These are phyloP conservation scores for Epicampocera succincta DNA, from an alignment of 2,888 invertebrate genomes.

Conservation along the genomic window DNA sequence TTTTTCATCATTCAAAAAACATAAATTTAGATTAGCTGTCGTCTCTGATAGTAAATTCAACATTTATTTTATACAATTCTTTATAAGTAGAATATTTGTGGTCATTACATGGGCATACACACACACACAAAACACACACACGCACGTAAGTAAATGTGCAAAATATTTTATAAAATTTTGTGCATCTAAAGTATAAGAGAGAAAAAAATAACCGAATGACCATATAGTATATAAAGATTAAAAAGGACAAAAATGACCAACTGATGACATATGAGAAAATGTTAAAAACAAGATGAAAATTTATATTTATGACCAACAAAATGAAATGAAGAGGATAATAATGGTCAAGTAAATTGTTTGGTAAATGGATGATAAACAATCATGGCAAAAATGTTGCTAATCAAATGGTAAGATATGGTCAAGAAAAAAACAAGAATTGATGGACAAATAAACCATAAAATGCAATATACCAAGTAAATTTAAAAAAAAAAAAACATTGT, in stretches of 20 bases:
- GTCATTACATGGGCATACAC: slow-evolving; percentile 23
- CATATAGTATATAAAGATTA: slow-evolving; percentile 12
- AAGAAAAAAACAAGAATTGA: slow-evolving; percentile 8
- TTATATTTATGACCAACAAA: slow-evolving; percentile 69
- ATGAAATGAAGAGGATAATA: slow-evolving; percentile 62
- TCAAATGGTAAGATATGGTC: slow-evolving; percentile 25
- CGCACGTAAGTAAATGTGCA: slow-evolving; percentile 22
- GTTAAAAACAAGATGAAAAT: slow-evolving; percentile 70
- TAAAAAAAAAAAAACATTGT: too few species aligned
- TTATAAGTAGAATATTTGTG: slow-evolving; percentile 48
- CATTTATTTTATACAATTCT: slow-evolving; percentile 61
- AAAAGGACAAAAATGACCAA: slow-evolving; percentile 67
- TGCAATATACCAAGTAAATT: slow-evolving; percentile 2
- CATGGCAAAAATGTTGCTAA: slow-evolving; percentile 42
- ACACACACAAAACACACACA: not conserved
- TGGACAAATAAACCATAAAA: slow-evolving; percentile 8
- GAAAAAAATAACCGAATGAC: not conserved
- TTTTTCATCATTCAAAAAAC: slow-evolving; percentile 68
- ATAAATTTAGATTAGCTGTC: slow-evolving; percentile 70
- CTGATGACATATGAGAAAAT: slow-evolving; percentile 71
- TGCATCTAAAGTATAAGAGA: slow-evolving; percentile 16
- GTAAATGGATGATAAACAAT: slow-evolving; percentile 54
- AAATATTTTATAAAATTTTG: slow-evolving; percentile 60
- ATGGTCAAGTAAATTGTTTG: slow-evolving; percentile 66
- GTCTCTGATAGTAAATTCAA: slow-evolving; percentile 66